These are phyloP conservation scores for Andrena chrysosceles DNA, from an alignment of 2,888 invertebrate species.

Conservation along the genomic window DNA sequence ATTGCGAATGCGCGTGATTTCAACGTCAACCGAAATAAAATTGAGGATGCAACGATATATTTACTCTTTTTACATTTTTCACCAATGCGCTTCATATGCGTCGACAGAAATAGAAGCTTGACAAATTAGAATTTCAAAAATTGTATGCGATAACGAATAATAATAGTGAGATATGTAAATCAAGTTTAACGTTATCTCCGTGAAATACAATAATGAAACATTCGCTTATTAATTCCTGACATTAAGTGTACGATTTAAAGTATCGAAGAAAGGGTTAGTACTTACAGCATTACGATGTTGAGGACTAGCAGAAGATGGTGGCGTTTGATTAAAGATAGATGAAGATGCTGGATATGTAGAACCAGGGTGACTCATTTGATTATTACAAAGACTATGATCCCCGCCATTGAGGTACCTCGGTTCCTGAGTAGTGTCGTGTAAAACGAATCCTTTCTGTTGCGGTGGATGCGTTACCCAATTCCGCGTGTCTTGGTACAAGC, in stretches of 20 bases:
- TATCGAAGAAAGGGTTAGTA: constrained; percentile 38
- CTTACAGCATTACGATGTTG: constrained; percentile 87
- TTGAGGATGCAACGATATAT: neutral
- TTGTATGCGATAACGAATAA: too few relatives aligned
- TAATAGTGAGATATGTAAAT: too few relatives aligned
- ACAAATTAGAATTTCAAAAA: neutral
- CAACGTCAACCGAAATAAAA: neutral
- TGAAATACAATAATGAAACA: neutral
- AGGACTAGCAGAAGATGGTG: constrained; percentile 88
- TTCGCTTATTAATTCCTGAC: neutral
- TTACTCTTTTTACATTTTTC: neutral
- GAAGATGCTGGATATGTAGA: constrained; percentile 85
- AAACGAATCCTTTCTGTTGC: constrained; percentile 88
- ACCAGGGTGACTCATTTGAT: constrained; percentile 86
- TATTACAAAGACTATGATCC: constrained; percentile 86
- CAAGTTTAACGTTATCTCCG: neutral
- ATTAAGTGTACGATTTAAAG: neutral
- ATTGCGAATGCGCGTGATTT: neutral
- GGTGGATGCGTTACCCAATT: constrained; percentile 82
- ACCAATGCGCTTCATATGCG: neutral
- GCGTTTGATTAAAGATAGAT: constrained; percentile 85
- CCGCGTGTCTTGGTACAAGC: constrained; percentile 82
- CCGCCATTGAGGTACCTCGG: constrained; percentile 89
- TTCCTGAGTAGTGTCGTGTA: constrained; percentile 86
- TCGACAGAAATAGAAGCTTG: neutral